A percentile compares a stretch with the other conserved stretches of the same genome.
Conservation (phyloP, 2,113 vertebrate species). For the Rousettus leschenaultii region DNA sequence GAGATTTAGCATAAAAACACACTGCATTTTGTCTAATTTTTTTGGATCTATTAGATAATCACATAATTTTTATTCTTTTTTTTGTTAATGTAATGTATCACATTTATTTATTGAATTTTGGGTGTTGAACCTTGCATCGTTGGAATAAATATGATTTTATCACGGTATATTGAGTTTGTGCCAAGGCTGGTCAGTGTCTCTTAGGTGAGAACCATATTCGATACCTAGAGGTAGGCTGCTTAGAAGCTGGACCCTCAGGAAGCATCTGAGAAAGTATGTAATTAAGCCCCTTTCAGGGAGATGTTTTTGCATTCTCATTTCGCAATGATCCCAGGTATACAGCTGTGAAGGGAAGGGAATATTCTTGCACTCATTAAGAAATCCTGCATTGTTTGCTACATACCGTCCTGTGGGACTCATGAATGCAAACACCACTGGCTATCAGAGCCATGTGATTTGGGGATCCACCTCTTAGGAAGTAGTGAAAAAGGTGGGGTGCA, state of each 20-base stretch:
- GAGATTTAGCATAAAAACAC: neutral
- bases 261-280: neutral
- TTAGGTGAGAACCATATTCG: neutral
- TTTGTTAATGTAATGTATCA: neutral
- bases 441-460: neutral
- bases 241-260: neutral
- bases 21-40: neutral
- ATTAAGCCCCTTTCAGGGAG: neutral
- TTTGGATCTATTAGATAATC: neutral
- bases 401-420: neutral
- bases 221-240: neutral
- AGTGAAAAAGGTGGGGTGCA: neutral
- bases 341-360: neutral
- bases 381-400: neutral
- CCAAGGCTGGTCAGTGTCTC: neutral
- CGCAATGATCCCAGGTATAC: no score
- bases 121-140: neutral
- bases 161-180: neutral
- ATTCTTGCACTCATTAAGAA: neutral
- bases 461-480: neutral
- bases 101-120: neutral
- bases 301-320: neutral
- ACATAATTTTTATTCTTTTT: neutral
- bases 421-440: neutral
- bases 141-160: neutral